Evolutionary conservation across 1,140 invertebrate genomes (phyloP), one percentile per base, ranked within the genome.

Genomic region (Ruditapes philippinarum): DNA sequence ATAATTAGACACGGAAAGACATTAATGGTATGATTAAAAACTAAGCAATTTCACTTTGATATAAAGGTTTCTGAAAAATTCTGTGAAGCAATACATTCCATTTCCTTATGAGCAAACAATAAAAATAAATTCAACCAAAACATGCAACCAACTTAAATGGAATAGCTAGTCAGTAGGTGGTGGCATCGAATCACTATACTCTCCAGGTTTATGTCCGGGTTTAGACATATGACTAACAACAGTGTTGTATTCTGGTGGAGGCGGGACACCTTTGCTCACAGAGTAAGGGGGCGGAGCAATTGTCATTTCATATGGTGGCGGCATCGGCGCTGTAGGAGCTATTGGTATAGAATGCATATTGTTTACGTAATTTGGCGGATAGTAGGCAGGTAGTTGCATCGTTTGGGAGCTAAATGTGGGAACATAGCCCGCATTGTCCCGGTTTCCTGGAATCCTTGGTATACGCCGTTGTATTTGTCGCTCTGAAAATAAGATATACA

Each of bases 131-230:
- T n/a, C n/a, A n/a, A n/a, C n/a, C n/a, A n/a, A n/a, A n/a, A n/a
- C n/a, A n/a, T n/a, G n/a, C n/a, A 51, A 51, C 9, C 22, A 51
- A 51, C 49, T 22, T 4, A 57, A 4, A 25, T 57, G 54, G 25
- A 9, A 19, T 57, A n/a, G 9, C n/a, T 62, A 86, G 31, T 86
- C 31, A 40, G 54, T 73, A 33, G 84, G 84, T 0, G 49, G 49
- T 62, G 84, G 84, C 73, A 86, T 76, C 17, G 17, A 57, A 78
- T 74, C 84, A 12, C 19, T 86, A 38, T 86, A 86, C 45, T 78
- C 49, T 2, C 70, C 73, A 33, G 57, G n/a, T 65, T 86, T 86
- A 40, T 51, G 19, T 4, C 70, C 70, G 14, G 70, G 73, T 28
- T 49, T 70, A 11, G 60, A n/a, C 81, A 65, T 60, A 62, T 82